Evolutionary conservation across 2,113 vertebrate species (phyloP), one percentile per base, ranked within the genome.

Genomic region (Chaetodon auriga): DNA sequence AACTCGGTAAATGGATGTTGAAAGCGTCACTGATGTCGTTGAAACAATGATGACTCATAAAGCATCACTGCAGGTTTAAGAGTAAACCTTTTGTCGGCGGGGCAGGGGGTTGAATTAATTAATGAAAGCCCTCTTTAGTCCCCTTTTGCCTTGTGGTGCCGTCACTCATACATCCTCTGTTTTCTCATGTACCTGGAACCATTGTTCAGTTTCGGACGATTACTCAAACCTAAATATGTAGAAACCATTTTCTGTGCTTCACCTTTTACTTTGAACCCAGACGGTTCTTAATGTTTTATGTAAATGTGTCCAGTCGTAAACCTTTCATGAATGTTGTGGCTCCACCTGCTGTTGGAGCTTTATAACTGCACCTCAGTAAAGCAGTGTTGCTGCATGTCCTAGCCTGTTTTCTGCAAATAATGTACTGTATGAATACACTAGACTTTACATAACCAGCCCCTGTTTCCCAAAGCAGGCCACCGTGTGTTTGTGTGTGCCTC

Each of bases 281-380:
- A 65, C 5, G 7, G 6, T 57, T 83, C 0, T 8, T 14, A 58
- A 0, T 72, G 2, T 71, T 69, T 58, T 16, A 68, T 58, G 35
- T 18, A 57, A 53, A 53, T 65, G 11, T 12, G 1, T 73, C 4
- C 8, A 15, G 2, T n/a, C 66, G 5, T 5, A 3, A 2, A 19
- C 21, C 36, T 79, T 46, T 68, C 12, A 30, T 36, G 18, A 64
- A 68, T 80, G 46, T 35, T 76, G 30, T 80, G 68, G 88, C 82
- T 53, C 91, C 91, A 85, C 81, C 91, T 92, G 80, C 84, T 92
- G 91, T 61, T 60, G 12, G 46, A 75, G 11, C 0, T 6, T 35
- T 38, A 68, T 7, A 83, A 78, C 68, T 82, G 60, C 69, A 46
- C 12, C 21, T 54, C 2, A 21, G 19, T 55, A 53, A 2, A 46